Evolutionary conservation across 2,113 vertebrate genomes (phyloP).

Genomic region (Emberiza fucata): DNA sequence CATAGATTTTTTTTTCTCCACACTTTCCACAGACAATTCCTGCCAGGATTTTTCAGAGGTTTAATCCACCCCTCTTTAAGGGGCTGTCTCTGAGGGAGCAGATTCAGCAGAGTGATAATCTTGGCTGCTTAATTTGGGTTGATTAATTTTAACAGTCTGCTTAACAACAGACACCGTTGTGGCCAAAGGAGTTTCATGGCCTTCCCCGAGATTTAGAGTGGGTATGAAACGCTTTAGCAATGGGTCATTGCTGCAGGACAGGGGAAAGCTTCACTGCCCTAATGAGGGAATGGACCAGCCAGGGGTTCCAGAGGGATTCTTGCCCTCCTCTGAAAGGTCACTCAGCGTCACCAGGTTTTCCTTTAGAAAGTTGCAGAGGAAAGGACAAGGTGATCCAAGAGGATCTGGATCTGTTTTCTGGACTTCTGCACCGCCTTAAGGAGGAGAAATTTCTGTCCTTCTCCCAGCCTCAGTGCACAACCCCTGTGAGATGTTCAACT

Average conservation of each 20-base stretch:
- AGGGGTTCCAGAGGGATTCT: background rate
- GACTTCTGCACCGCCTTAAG: background rate
- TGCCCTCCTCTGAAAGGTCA: background rate
- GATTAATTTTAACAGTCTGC: constrained; percentile 23
- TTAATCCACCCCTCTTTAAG: background rate
- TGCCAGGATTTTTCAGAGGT: background rate
- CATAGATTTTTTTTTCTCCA: fast-evolving
- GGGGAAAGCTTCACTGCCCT: background rate
- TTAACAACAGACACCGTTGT: background rate
- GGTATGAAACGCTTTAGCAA: constrained; percentile 13
- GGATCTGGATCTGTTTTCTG: background rate
- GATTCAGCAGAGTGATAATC: constrained; percentile 24
- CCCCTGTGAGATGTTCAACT: background rate
- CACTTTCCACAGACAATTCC: background rate
- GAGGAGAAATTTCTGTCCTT: background rate
- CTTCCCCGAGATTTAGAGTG: background rate
- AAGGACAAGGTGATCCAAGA: background rate
- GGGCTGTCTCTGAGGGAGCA: background rate
- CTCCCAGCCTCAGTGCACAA: background rate
- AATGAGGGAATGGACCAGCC: background rate
- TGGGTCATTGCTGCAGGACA: background rate
- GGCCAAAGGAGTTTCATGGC: background rate
- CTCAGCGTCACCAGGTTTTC: background rate
- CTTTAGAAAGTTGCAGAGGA: background rate
- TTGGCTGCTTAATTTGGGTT: background rate